Conservation (phyloP, 2,888 invertebrate species). For the Exocentrus adspersus region DNA sequence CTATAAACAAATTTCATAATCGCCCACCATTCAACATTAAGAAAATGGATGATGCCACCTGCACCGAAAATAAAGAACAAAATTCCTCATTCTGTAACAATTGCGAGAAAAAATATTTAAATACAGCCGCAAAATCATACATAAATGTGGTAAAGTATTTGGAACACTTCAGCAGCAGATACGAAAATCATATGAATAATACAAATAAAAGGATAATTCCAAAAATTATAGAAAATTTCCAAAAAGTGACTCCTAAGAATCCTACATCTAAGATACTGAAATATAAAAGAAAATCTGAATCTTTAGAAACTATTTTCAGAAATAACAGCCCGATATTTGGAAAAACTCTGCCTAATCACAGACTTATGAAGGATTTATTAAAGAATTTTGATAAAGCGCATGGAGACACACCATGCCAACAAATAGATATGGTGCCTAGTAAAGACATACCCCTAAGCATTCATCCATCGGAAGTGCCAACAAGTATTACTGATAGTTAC, state of each 20-base stretch:
- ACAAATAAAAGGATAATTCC: slow-evolving; percentile 33
- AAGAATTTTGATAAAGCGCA: slow-evolving; percentile 40
- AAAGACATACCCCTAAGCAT: slow-evolving; percentile 22
- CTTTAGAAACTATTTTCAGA: slow-evolving; percentile 42
- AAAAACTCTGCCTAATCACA: slow-evolving; percentile 48
- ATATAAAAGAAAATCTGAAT: slow-evolving; percentile 11
- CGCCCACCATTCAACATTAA: slow-evolving; percentile 46
- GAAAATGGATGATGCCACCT: slow-evolving; percentile 34
- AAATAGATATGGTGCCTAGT: slow-evolving; percentile 29
- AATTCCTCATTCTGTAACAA: slow-evolving; percentile 8
- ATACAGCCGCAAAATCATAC: slow-evolving; percentile 32
- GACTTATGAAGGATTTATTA: slow-evolving; percentile 48
- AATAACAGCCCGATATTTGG: slow-evolving; percentile 41
- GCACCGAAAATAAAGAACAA: slow-evolving; percentile 28
- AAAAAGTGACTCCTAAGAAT: slow-evolving; percentile 36
- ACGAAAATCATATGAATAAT: slow-evolving; percentile 8
- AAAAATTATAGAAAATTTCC: slow-evolving; percentile 43
- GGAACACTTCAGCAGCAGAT: slow-evolving; percentile 25
- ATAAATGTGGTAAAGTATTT: slow-evolving; percentile 33
- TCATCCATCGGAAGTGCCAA: background rate
- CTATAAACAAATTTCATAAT: slow-evolving; percentile 44
- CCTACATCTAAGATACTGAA: background rate
- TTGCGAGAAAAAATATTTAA: slow-evolving; percentile 32
- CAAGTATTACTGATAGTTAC: background rate
- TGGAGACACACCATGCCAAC: background rate